Evolutionary conservation across 2,113 vertebrate species (phyloP), one percentile per base, ranked within the genome.

Genomic region (Lonchura striata): DNA sequence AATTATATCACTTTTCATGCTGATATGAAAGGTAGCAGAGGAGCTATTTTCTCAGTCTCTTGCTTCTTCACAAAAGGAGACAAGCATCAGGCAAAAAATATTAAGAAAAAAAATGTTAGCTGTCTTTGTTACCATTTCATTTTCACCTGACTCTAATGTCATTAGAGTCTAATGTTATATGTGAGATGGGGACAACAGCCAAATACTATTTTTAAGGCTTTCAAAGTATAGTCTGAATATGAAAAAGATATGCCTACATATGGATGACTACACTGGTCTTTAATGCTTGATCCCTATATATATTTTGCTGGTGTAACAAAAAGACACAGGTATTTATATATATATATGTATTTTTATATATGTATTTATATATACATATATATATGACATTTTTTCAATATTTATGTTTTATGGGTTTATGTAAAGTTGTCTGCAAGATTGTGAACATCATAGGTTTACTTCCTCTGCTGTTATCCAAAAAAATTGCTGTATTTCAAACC

Each of bases 21-120:
- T 88, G 82, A 88, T 71, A 63, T 70, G 63, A 95, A 95, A 94
- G 86, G 86, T 93, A 66, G 72, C 87, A 87, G 85, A 88, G 78
- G 79, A 95, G 66, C 74, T 68, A n/a, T 96, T 97, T 95, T 90
- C 44, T 92, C 88, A 65, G 59, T 41, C 31, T 87, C 66, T 80
- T 94, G 81, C 78, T 90, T 91, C 65, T 90, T 96, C 75, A 82
- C 46, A 75, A 79, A 89, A 91, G 22, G 16, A 94, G 42, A 76
- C 37, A 86, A 95, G 52, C 56, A 61, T 35, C n/a, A 84, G 60
- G n/a, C 54, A 91, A 61, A 84, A 68, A 91, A 91, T 44, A 79
- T 46, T 86, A 56, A 69, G 57, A 70, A 83, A 89, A 56, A 56
- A 76, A 33, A 24, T 30, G 19, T 71, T 53, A 52, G 16, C 39